These are phyloP conservation scores for Tetheella fluctuosa DNA, from an alignment of 2,888 invertebrate genomes.

Conservation along the genomic window DNA sequence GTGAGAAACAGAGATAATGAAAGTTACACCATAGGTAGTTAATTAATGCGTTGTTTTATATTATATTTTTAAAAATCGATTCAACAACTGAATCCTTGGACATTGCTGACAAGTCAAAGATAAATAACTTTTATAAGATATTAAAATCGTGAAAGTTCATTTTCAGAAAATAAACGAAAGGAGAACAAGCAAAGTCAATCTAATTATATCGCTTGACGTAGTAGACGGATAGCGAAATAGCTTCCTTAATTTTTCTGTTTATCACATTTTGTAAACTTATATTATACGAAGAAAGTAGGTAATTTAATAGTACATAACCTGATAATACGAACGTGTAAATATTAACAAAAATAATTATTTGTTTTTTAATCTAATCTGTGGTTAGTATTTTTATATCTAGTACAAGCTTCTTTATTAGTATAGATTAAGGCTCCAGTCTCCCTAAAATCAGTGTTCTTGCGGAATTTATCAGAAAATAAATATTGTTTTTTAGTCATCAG, in stretches of 20 bases:
- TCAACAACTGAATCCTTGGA: conserved; percentile 20
- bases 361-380: too few species aligned
- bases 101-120: conserved; percentile 19
- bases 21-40: conserved; percentile 12
- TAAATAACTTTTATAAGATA: conserved; percentile 46
- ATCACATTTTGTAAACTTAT: conserved; percentile 52
- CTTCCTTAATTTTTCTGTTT: conserved; percentile 62
- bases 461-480: too few species aligned
- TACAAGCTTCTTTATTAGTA: too few species aligned
- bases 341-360: too few species aligned
- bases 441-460: too few species aligned
- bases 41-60: too few species aligned
- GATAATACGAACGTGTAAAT: too few species aligned
- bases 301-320: conserved; percentile 11
- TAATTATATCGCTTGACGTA: conserved; percentile 70
- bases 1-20: conserved; percentile 30
- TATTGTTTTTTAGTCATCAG: too few species aligned
- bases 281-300: conserved; percentile 33
- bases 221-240: conserved; percentile 71
- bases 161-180: conserved; percentile 69
- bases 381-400: not conserved
- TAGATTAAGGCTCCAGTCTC: too few species aligned
- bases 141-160: conserved; percentile 60
- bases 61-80: not conserved
- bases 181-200: conserved; percentile 69